phyloP scores from a whole-genome alignment of 2,797 vertebrate genomes.

The Loris lydekkerianus region DNA sequence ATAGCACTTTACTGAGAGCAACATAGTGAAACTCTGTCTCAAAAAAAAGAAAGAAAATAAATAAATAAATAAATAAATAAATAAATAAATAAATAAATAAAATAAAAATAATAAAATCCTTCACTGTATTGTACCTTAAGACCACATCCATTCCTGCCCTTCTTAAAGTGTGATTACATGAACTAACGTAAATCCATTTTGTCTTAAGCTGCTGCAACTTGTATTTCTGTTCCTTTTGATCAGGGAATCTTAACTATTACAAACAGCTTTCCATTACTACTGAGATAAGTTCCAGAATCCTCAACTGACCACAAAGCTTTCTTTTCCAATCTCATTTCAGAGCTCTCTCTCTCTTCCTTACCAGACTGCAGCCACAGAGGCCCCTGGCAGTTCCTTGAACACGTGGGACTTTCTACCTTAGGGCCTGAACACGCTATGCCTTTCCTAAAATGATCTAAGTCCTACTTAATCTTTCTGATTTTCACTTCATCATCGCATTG shows the following conservation, averaged over 20 bases:
- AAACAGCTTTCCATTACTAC: background rate
- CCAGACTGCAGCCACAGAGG: background rate
- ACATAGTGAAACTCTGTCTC: no score
- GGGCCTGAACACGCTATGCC: background rate
- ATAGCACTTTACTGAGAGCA: no score
- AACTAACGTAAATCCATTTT: constrained; percentile 21
- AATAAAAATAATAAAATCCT: background rate
- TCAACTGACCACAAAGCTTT: background rate
- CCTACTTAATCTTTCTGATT: background rate
- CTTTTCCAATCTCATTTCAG: background rate
- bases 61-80: no score
- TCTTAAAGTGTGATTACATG: background rate
- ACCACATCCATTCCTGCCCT: background rate
- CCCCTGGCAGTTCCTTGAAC: background rate
- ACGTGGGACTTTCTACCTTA: background rate
- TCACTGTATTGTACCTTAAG: background rate
- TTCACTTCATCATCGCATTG: background rate
- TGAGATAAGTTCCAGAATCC: background rate
- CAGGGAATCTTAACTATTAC: constrained; percentile 1
- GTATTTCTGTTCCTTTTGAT: background rate
- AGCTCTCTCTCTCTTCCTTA: background rate
- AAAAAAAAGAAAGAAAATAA: no score
- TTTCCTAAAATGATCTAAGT: background rate
- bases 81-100: no score
- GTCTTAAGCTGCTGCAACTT: background rate